Base-by-base conservation (phyloP, 2,113 vertebrate genomes). In the Phoenicopterus ruber region DNA sequence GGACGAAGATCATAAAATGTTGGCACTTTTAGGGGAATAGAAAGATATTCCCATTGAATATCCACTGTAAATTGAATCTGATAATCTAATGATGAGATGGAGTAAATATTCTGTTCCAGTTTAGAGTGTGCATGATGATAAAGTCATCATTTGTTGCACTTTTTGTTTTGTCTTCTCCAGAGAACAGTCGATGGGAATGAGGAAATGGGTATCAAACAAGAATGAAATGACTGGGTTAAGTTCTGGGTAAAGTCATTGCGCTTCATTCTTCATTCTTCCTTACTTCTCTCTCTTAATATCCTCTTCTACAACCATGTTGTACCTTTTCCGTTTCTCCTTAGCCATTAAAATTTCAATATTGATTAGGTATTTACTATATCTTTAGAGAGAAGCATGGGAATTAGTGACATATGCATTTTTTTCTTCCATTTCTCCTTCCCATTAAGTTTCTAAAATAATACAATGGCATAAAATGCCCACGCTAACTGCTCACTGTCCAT, bases 241-340 rank as follows among this genome's bases (percentile, higher is more conserved):
- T 42, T 67, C n/a, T 28, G 13, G 36, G 13, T 50, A 34, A 76
- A 42, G 14, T 42, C 15, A n/a, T 31, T 54, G 4, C 19, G 15
- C 17, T 84, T 50, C 29, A 44, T 47, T 74, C 36, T 38, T 40
- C 9, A 54, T 67, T 82, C 61, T 80, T 52, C 70, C 26, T 42
- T 88, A 80, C 58, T 80, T 63, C 86, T 96, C 62, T 95, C 49
- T 95, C 69, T 90, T 80, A 94, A 88, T 62, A 40, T 57, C 32
- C 54, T 76, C 49, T 65, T 94, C 62, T 40, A 79, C 21, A 14
- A 15, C 4, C 42, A 67, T 57, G 69, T 88, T 72, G 79, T 63
- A 73, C 24, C 26, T 90, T 97, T 93, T 31, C 47, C 22, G 52
- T 65, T 89, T 91, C 49, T 40, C 40, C 12, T 32, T 62, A 66